Conservation (phyloP, 1,140 invertebrate genomes). For the Ectropis grisescens region DNA sequence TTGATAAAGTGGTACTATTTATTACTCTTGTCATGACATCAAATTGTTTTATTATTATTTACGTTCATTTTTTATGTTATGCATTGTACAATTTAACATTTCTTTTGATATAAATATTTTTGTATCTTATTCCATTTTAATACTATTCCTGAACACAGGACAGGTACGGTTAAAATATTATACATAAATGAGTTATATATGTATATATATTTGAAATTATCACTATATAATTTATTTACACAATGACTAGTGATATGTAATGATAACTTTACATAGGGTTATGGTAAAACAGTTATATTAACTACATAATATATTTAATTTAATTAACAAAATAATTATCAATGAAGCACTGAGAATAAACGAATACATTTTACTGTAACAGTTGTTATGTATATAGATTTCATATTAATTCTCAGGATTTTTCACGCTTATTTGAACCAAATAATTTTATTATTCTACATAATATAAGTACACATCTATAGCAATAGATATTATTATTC, state of each 20-base stretch:
- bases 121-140: constrained; percentile 17
- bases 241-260: constrained; percentile 66
- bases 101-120: too few relatives aligned
- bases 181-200: constrained; percentile 27
- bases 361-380: too few relatives aligned
- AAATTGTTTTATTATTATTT: too few relatives aligned
- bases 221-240: constrained; percentile 15
- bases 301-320: not conserved
- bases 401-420: too few relatives aligned
- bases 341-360: too few relatives aligned
- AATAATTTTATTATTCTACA: too few relatives aligned
- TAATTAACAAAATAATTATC: constrained; percentile 14
- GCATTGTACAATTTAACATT: not conserved
- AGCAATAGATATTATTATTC: constrained; percentile 14
- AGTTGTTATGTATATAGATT: too few relatives aligned
- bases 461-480: too few relatives aligned
- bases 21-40: too few relatives aligned
- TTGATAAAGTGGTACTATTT: too few relatives aligned
- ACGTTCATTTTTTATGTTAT: too few relatives aligned
- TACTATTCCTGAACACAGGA: constrained; percentile 63
- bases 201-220: constrained; percentile 11
- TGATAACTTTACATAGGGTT: constrained; percentile 50
- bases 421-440: too few relatives aligned
- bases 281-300: constrained; percentile 21
- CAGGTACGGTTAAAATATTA: constrained; percentile 56